Conservation (phyloP, 2,797 vertebrate genomes). For the Heteromormyrus szaboi region DNA sequence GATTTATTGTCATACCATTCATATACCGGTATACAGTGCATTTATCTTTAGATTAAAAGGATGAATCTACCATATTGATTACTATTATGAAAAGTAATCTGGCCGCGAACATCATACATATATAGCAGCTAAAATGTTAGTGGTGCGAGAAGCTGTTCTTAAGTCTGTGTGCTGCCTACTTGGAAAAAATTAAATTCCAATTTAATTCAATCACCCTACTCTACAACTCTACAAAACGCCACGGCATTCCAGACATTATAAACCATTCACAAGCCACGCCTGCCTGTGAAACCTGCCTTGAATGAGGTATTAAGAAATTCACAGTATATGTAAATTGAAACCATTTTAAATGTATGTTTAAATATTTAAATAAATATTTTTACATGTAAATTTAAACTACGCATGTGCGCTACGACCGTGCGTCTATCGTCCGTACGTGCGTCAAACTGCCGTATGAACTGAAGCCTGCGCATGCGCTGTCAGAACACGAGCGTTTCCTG, state of each 20-base stretch:
- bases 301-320: neutral
- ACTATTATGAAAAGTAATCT: neutral
- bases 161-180: neutral
- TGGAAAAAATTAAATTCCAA: neutral
- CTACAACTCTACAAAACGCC: neutral
- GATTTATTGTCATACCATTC: neutral
- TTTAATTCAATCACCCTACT: neutral
- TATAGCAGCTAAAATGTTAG: neutral
- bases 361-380: neutral
- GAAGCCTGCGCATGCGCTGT: slow-evolving; percentile 53
- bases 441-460: neutral
- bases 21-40: neutral
- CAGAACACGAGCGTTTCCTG: slow-evolving; percentile 58
- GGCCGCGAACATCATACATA: neutral
- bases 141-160: neutral
- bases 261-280: neutral
- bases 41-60: neutral
- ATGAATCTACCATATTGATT: neutral
- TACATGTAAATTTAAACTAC: neutral
- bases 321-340: neutral
- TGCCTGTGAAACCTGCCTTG: neutral
- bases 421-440: slow-evolving; percentile 3
- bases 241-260: neutral
- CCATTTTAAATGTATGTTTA: neutral
- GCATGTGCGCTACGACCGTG: neutral